A percentile compares a stretch with the other conserved stretches of the same genome.
Evolutionary conservation across 1,140 invertebrate species (phyloP).

Genomic region (Calosoma granatense): DNA sequence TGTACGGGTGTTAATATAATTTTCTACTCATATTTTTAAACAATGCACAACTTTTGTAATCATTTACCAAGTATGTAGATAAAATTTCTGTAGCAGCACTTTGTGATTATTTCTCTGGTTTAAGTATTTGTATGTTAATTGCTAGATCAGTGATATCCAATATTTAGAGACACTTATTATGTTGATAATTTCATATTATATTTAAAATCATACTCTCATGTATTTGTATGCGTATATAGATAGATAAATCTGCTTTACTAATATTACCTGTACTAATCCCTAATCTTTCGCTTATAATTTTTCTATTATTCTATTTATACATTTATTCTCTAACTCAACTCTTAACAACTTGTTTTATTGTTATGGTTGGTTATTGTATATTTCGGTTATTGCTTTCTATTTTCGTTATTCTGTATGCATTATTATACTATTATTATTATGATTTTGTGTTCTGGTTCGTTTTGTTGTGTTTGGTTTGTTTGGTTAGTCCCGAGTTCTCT

Average conservation of each 20-base stretch:
- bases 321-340: constrained; percentile 3
- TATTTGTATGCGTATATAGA: neutral
- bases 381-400: constrained; percentile 3
- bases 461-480: constrained; percentile 33
- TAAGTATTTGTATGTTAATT: too few relatives aligned
- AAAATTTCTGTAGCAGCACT: too few relatives aligned
- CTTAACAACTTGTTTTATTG: constrained; percentile 6
- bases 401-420: constrained; percentile 4
- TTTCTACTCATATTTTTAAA: neutral
- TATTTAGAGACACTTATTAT: too few relatives aligned
- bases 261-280: neutral
- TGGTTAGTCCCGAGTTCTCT: constrained; percentile 71
- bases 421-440: neutral
- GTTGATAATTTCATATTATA: too few relatives aligned
- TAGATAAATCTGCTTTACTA: neutral
- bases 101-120: too few relatives aligned
- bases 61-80: too few relatives aligned
- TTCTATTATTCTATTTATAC: neutral
- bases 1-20: too few relatives aligned
- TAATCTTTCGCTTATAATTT: too few relatives aligned
- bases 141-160: too few relatives aligned
- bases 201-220: too few relatives aligned
- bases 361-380: neutral
- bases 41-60: neutral
- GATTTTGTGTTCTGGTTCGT: constrained; percentile 22